Conservation (phyloP, 2,888 invertebrate species). For the Platycheirus rosarum region DNA sequence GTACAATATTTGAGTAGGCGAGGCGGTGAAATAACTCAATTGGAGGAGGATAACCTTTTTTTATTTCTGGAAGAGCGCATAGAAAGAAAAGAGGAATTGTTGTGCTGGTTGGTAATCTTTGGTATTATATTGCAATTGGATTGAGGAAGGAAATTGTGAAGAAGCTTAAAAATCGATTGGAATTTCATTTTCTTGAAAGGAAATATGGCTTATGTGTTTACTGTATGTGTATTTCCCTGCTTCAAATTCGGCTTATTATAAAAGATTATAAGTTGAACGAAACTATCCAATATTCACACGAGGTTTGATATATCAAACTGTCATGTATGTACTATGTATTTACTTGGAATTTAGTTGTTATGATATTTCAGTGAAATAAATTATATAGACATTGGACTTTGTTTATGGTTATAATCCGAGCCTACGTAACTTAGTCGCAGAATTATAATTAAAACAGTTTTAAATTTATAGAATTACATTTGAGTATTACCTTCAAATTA, state of each 20-base stretch:
- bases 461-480: too few relatives aligned
- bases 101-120: constrained; percentile 50
- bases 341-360: too few relatives aligned
- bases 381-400: too few relatives aligned
- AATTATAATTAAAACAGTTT: too few relatives aligned
- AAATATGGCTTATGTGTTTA: constrained; percentile 24
- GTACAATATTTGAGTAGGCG: constrained; percentile 50
- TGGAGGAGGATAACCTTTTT: constrained; percentile 31
- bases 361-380: too few relatives aligned
- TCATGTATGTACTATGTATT: too few relatives aligned
- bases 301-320: too few relatives aligned
- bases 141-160: background rate
- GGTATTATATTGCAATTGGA: constrained; percentile 56
- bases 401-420: too few relatives aligned
- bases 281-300: background rate
- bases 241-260: background rate
- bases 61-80: constrained; percentile 23
- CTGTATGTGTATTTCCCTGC: background rate
- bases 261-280: background rate
- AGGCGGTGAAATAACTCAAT: constrained; percentile 45
- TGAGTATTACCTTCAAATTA: too few relatives aligned
- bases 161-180: constrained; percentile 43
- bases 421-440: too few relatives aligned
- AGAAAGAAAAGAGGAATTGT: constrained; percentile 51
- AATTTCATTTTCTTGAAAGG: constrained; percentile 56